phyloP scores from a whole-genome alignment of 2,888 invertebrate genomes.

The Lasioglossum calceatum region DNA sequence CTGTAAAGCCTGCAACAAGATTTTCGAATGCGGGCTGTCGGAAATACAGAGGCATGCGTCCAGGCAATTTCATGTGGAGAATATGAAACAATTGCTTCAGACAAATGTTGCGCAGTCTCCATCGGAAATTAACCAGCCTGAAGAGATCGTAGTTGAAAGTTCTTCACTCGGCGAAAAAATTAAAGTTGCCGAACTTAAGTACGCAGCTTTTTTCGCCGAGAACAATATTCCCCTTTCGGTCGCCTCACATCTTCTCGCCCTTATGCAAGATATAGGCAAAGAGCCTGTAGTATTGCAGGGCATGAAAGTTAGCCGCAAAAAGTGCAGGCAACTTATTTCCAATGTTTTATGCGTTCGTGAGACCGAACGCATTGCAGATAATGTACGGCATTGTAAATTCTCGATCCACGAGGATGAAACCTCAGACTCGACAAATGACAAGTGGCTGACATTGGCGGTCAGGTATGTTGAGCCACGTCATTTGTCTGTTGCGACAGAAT shows the following conservation, averaged over 20 bases:
- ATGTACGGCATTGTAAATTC: background rate
- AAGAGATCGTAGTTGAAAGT: too few relatives aligned
- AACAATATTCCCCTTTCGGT: background rate
- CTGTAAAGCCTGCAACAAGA: too few relatives aligned
- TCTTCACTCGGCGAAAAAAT: background rate
- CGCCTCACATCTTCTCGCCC: background rate
- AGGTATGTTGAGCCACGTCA: too few relatives aligned
- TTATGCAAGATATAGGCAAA: background rate
- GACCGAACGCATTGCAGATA: background rate
- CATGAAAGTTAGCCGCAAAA: background rate
- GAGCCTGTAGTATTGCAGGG: background rate
- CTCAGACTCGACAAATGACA: background rate
- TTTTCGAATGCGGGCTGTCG: too few relatives aligned
- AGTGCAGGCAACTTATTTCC: background rate
- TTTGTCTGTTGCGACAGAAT: too few relatives aligned
- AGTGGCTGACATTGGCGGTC: background rate
- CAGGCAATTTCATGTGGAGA: too few relatives aligned
- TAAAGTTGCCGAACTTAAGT: background rate
- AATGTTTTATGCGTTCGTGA: background rate
- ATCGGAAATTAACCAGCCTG: too few relatives aligned
- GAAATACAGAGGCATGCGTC: too few relatives aligned
- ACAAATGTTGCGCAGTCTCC: too few relatives aligned
- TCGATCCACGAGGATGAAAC: background rate
- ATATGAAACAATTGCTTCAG: too few relatives aligned
- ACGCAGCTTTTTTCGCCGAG: background rate